Evolutionary conservation across 1,140 invertebrate species (phyloP).

Genomic region (Drosophila eugracilis): DNA sequence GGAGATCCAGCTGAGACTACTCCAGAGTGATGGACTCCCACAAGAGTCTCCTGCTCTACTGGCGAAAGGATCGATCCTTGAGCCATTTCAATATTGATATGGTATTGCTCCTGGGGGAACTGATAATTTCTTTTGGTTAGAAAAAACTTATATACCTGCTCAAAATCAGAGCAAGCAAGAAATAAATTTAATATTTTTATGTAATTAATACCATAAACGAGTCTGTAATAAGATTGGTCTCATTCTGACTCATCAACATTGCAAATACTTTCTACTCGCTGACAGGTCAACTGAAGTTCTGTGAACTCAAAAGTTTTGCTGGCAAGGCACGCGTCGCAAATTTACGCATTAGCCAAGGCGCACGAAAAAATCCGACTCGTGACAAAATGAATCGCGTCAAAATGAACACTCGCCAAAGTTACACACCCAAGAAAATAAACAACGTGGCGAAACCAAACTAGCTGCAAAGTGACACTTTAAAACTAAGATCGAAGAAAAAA

Average conservation of each 20-base stretch:
- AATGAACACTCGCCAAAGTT: too few relatives aligned
- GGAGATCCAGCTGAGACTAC: constrained; percentile 10
- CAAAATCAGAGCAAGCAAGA: too few relatives aligned
- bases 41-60: constrained; percentile 15
- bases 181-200: background rate
- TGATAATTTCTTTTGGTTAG: constrained; percentile 14
- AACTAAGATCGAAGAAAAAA: too few relatives aligned
- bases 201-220: background rate
- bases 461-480: too few relatives aligned
- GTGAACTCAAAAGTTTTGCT: background rate
- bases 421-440: too few relatives aligned
- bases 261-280: background rate
- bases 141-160: constrained; percentile 22
- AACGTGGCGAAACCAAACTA: too few relatives aligned
- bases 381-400: too few relatives aligned
- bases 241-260: background rate
- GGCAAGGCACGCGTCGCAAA: too few relatives aligned
- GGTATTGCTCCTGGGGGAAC: constrained; percentile 23
- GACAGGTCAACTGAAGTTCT: too few relatives aligned
- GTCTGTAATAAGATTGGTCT: too few relatives aligned
- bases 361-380: too few relatives aligned
- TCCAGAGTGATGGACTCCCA: constrained; percentile 13
- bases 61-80: constrained; percentile 20
- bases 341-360: too few relatives aligned
- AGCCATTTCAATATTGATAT: constrained; percentile 8